Base-by-base conservation (phyloP, 1,140 invertebrate genomes). In the Aphaenogaster floridana region DNA sequence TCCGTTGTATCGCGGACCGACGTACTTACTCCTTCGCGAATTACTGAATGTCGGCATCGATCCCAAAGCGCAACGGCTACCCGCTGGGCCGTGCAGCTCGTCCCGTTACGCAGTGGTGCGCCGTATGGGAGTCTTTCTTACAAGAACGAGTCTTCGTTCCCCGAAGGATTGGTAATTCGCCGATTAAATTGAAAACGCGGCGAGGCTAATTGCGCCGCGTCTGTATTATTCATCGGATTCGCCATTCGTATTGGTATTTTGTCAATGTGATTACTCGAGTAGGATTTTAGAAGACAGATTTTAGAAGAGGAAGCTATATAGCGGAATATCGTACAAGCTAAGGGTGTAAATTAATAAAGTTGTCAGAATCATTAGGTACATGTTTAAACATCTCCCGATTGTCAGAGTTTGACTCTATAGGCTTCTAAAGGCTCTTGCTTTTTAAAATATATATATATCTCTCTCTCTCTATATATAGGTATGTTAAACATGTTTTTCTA, bases 131-230 rank as follows among this genome's bases (percentile, higher is more conserved):
- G 83, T 83, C 80, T 89, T 93, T 93, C 93, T 93, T 93, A 90
- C 86, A 69, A 39, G 87, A 81, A 88, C 85, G 69, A 77, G 88
- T 89, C 81, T 79, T 39, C 72, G 92, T 95, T 94, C 94, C 93
- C 93, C 92, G 92, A 94, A 95, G 94, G 94, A 93, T 95, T 93
- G 94, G 94, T 95, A 95, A 95, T 95, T 94, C 94, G 94, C 91
- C 94, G 94, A 95, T 95, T 95, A 95, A 94, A 95, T 95, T 94
- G 95, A 93, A 94, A 94, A 94, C 93, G 66, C 42, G 91, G 90
- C 88, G 88, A 87, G 94, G 93, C 94, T 95, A 95, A 95, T 95
- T 95, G 94, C 92, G 86, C 92, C 52, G 89, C 90, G 86, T 77
- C 92, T 94, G 93, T 95, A 95, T 95, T 95, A 95, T 95, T 95